A percentile compares a stretch with the other conserved stretches of the same genome.
Evolutionary conservation across 2,797 vertebrate genomes (phyloP).

Genomic region (Malurus leucopterus): DNA sequence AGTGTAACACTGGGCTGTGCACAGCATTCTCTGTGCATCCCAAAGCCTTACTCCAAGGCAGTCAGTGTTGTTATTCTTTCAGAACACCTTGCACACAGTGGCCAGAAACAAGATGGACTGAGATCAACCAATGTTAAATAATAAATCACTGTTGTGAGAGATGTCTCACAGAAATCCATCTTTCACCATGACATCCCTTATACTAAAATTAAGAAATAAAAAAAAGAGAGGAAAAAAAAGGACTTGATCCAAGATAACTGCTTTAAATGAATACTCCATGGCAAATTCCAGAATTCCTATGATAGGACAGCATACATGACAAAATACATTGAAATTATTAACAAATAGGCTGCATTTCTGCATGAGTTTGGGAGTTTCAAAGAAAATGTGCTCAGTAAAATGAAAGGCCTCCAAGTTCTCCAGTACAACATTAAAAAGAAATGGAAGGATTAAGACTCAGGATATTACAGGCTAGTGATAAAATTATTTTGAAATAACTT

Average conservation of each 20-base stretch:
- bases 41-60: neutral
- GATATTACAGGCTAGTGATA: neutral
- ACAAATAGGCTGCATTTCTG: neutral
- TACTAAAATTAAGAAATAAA: neutral
- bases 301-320: neutral
- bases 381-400: neutral
- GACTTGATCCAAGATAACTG: neutral
- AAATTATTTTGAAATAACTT: neutral
- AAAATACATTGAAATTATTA: neutral
- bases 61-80: neutral
- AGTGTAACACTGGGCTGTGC: neutral
- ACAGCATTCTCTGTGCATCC: neutral
- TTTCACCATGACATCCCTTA: neutral
- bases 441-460: neutral
- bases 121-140: neutral
- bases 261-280: neutral
- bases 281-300: neutral
- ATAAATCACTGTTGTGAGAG: neutral
- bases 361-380: neutral
- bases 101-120: neutral
- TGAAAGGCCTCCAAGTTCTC: neutral
- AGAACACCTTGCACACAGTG: neutral
- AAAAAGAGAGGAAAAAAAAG: neutral
- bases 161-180: neutral
- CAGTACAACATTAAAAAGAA: neutral